phyloP scores from a whole-genome alignment of 2,113 vertebrate species.

The Cinclus mexicanus region DNA sequence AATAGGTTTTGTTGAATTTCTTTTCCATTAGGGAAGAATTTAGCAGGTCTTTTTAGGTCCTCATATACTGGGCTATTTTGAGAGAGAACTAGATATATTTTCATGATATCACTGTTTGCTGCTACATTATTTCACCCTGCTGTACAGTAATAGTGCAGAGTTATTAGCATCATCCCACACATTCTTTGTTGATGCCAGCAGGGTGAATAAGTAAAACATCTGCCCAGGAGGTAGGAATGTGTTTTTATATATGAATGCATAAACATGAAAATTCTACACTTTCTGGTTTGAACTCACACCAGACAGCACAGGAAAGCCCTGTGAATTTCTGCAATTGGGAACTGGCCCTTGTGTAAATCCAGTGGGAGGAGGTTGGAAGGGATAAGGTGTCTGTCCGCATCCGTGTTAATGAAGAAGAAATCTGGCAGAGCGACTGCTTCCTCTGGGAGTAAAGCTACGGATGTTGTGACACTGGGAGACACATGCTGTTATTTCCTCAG shows the following conservation, averaged over 20 bases:
- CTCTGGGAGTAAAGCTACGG: not conserved
- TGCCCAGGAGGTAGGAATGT: slow-evolving; percentile 5
- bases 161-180: slow-evolving; percentile 43
- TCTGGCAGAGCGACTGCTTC: not conserved
- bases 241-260: not conserved
- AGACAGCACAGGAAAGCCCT: not conserved
- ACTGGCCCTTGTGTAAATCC: not conserved
- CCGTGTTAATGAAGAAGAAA: not conserved
- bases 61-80: not conserved
- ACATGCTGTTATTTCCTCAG: not conserved
- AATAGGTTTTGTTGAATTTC: not conserved
- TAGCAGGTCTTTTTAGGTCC: not conserved
- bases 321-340: not conserved
- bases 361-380: not conserved
- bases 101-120: not conserved
- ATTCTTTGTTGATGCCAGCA: slow-evolving; percentile 3
- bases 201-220: slow-evolving; percentile 32
- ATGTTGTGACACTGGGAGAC: not conserved
- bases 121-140: not conserved
- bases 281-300: not conserved
- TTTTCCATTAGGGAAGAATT: not conserved
- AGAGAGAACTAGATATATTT: not conserved
- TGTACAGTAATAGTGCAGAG: slow-evolving; percentile 3
- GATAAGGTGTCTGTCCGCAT: not conserved
- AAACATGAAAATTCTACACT: not conserved